Base-by-base conservation (phyloP, 37 sponge, comb jelly and placozoan genomes). In the Crambe crambe region DNA sequence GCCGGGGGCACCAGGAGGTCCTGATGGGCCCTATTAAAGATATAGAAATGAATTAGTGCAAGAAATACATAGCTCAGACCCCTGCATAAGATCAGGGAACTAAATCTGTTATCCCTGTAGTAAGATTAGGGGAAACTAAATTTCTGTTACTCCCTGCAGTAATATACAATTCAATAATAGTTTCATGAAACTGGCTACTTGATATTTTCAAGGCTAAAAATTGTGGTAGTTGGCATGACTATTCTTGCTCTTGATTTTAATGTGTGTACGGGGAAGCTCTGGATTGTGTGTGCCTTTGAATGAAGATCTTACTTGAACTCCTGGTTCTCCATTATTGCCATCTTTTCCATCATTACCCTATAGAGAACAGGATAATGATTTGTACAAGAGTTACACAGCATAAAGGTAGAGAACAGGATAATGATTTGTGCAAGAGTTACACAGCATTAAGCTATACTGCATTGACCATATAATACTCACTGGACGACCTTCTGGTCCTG, bases 1-100 rank as follows among this genome's bases (percentile, higher is more conserved):
- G 27, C 84, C 86, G 30, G 73, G 65, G 22, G 76, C 70, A 41
- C 87, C 87, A 32, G 80, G 73, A 1, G 80, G 68, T 56, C 89
- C 89, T 68, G 56, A 9, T 26, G 56, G n/a, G 56, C 85, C 85
- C 56, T 59, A 74, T 25, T 37, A 66, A 66, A 21, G 10, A 21
- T 8, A 6, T 20, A 42, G 25, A 51, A 22, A 27, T 44, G 56
- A 27, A 73, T 20, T 9, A 43, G 56, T 15, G 22, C 27, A 26
- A 62, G 63, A 21, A 62, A 8, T 8, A 62, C 15, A 21, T 29
- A 12, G 41, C 37, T 37, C 51, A 74, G 18, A 12, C 8, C 40
- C 68, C 29, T 25, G 6, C 8, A n/a, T n/a, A n/a, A n/a, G n/a
- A n/a, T n/a, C n/a, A n/a, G n/a, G n/a, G n/a, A n/a, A n/a, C n/a